phyloP scores from a whole-genome alignment of 2,888 invertebrate species.

The Hirtodrosophila duncani region DNA sequence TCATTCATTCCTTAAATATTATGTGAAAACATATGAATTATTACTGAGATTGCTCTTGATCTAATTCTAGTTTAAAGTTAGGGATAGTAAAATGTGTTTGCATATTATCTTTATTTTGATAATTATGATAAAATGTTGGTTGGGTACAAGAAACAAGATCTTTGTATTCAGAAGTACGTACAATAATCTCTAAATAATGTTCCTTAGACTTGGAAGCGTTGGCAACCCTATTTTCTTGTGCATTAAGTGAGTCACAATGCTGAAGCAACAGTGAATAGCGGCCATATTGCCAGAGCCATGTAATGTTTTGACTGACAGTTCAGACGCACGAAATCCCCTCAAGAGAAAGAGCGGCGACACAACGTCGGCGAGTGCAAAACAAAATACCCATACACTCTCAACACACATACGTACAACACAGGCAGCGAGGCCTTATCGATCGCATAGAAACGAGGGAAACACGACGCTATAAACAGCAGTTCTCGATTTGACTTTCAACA shows the following conservation, averaged over 20 bases:
- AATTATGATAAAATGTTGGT: too few species aligned
- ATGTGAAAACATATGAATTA: too few species aligned
- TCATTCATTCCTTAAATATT: too few species aligned
- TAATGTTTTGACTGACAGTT: conserved; percentile 58
- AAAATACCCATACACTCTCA: conserved; percentile 35
- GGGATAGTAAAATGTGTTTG: too few species aligned
- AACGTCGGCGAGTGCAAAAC: conserved; percentile 60
- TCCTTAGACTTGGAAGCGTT: too few species aligned
- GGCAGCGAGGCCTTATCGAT: conserved; percentile 42
- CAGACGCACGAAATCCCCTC: conserved; percentile 45
- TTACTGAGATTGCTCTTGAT: too few species aligned
- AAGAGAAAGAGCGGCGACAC: conserved; percentile 28
- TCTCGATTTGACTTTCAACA: conserved; percentile 57
- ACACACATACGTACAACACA: conserved; percentile 29
- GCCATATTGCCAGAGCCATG: conserved; percentile 71
- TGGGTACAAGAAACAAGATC: too few species aligned
- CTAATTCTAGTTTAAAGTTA: too few species aligned
- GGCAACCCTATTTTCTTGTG: conserved; percentile 37
- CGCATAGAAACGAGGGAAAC: conserved; percentile 67
- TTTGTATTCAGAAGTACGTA: too few species aligned
- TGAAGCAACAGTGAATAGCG: conserved; percentile 45
- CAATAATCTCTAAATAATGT: too few species aligned
- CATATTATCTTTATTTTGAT: too few species aligned
- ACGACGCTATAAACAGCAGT: conserved; percentile 74
- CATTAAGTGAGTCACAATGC: conserved; percentile 49